Evolutionary conservation across 2,113 vertebrate species (phyloP).

Genomic region (Phrynosoma blainvillii): DNA sequence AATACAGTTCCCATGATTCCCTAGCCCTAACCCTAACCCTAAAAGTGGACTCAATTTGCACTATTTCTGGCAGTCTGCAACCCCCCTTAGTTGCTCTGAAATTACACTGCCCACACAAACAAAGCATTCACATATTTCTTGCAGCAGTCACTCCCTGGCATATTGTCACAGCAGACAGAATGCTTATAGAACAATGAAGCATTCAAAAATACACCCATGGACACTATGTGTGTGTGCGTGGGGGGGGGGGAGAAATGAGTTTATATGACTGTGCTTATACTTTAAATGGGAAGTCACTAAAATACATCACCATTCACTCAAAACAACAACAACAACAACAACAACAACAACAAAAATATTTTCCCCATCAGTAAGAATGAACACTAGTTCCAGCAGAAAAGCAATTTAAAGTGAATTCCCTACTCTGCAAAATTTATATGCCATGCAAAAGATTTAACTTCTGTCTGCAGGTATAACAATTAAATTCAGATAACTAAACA

Average conservation of each 20-base stretch:
- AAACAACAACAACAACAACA: too few relatives aligned
- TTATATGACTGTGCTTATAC: constrained; percentile 2
- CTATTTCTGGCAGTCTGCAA: too few relatives aligned
- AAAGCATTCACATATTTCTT: background rate
- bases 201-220: constrained; percentile 13
- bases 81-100: background rate
- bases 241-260: constrained; percentile 2
- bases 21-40: too few relatives aligned
- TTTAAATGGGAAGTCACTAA: constrained; percentile 51
- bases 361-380: constrained; percentile 62
- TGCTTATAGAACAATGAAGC: background rate
- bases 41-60: too few relatives aligned
- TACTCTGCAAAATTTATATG: constrained; percentile 45
- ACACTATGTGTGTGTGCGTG: background rate
- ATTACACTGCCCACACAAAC: background rate
- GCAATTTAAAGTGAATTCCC: constrained; percentile 56
- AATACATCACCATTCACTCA: constrained; percentile 51
- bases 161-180: background rate
- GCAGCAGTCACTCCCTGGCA: too few relatives aligned
- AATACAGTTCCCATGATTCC: too few relatives aligned
- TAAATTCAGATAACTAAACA: constrained; percentile 58
- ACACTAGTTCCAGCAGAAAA: constrained; percentile 65
- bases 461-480: constrained; percentile 55
- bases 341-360: too few relatives aligned
- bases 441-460: constrained; percentile 51